phyloP scores from a whole-genome alignment of 2,797 vertebrate genomes.

The Cryptoblepharus egeriae region DNA sequence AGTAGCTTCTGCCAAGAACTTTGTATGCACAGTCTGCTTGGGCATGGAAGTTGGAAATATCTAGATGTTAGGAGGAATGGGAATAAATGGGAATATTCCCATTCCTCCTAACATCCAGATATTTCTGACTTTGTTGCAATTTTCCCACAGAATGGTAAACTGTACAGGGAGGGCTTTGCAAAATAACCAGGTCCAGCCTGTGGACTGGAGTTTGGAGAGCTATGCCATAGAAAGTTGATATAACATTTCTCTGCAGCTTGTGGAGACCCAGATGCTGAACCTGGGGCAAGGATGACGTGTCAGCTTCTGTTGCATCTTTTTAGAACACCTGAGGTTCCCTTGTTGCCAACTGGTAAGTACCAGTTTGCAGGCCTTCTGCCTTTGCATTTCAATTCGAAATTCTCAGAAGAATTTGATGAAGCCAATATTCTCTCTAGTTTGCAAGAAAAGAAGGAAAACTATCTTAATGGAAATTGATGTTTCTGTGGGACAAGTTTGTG shows the following conservation, averaged over 20 bases:
- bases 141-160: too few relatives aligned
- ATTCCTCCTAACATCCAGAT: too few relatives aligned
- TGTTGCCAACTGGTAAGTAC: constrained; percentile 69
- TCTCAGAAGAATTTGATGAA: neutral
- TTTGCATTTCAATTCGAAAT: neutral
- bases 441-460: neutral
- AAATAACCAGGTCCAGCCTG: too few relatives aligned
- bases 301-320: constrained; percentile 78
- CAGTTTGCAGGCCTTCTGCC: neutral
- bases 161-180: too few relatives aligned
- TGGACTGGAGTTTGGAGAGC: too few relatives aligned
- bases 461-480: neutral
- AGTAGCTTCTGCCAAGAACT: too few relatives aligned
- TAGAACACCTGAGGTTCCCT: constrained; percentile 74
- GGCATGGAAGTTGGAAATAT: too few relatives aligned
- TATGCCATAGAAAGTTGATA: too few relatives aligned
- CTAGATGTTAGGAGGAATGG: too few relatives aligned
- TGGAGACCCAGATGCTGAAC: constrained; percentile 76
- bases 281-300: constrained; percentile 78
- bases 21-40: too few relatives aligned
- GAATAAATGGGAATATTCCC: too few relatives aligned
- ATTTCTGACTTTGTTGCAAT: too few relatives aligned
- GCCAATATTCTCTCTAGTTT: neutral
- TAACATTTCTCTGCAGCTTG: constrained; percentile 58
- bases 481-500: neutral